These are phyloP conservation scores for Darevskia mixta DNA, from an alignment of 2,797 vertebrate species.

Conservation along the genomic window DNA sequence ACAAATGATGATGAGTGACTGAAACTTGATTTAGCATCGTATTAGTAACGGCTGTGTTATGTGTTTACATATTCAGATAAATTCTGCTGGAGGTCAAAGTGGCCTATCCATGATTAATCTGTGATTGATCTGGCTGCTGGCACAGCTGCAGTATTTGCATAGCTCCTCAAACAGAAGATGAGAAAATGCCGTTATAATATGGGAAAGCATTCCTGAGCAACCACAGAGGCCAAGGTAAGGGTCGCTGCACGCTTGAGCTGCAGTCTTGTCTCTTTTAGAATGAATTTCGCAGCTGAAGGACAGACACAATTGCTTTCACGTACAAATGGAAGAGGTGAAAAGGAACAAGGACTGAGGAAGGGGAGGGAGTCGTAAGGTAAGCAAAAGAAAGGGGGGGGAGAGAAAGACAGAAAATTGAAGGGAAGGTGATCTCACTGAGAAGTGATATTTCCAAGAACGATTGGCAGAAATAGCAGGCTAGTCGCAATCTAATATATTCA, in stretches of 20 bases:
- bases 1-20: conserved; percentile 30
- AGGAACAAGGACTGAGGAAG: conserved; percentile 4
- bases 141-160: conserved; percentile 57
- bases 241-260: conserved; percentile 45
- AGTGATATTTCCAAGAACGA: conserved; percentile 11
- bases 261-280: conserved; percentile 57
- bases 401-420: conserved; percentile 12
- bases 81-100: conserved; percentile 61
- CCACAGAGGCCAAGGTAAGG: conserved; percentile 59
- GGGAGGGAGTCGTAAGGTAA: conserved; percentile 23
- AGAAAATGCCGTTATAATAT: conserved; percentile 22
- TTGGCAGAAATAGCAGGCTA: conserved; percentile 3
- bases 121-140: conserved; percentile 63
- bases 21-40: conserved; percentile 38
- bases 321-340: conserved; percentile 35
- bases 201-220: conserved; percentile 45
- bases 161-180: conserved; percentile 46
- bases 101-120: conserved; percentile 63
- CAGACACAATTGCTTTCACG: conserved; percentile 51
- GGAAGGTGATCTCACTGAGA: conserved; percentile 12
- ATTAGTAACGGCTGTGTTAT: conserved; percentile 66
- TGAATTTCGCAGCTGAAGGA: conserved; percentile 56
- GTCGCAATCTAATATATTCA: conserved; percentile 20
- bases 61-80: conserved; percentile 68
- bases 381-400: background rate